Percentiles rank a stretch among this genome's conserved stretches.
Conservation (phyloP, 2,888 invertebrate genomes). For the Macrosiphum euphorbiae region DNA sequence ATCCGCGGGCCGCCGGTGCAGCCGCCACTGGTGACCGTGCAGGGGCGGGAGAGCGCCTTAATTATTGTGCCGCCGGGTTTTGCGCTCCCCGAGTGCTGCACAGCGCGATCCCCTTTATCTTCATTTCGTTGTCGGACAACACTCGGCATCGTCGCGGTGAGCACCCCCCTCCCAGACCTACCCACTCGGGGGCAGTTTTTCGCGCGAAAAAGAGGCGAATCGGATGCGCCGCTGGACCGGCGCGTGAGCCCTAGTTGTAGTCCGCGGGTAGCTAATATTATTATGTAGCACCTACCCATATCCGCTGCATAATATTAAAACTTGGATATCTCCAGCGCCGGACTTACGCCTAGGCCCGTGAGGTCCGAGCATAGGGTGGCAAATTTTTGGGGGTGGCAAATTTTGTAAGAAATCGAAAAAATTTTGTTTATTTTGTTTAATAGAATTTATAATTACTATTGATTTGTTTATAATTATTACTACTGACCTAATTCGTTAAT, state of each 20-base stretch:
- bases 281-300: no score
- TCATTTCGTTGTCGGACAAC: slow-evolving; percentile 47
- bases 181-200: background rate
- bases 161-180: background rate
- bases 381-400: no score
- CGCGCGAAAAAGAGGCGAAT: background rate
- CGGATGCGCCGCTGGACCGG: background rate
- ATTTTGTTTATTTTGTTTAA: no score
- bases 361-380: no score
- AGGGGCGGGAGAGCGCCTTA: slow-evolving; percentile 26
- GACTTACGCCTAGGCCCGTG: no score
- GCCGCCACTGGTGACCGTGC: background rate
- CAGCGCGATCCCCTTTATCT: slow-evolving; percentile 50
- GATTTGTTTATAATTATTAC: no score
- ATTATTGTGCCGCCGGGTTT: slow-evolving; percentile 50
- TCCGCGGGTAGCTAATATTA: no score
- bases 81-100: slow-evolving; percentile 20
- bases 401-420: no score
- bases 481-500: no score
- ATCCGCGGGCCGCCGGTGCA: slow-evolving; percentile 33
- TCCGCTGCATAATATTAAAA: no score
- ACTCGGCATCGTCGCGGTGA: slow-evolving; percentile 6
- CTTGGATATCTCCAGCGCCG: no score
- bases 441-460: no score
- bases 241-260: background rate